These are phyloP conservation scores for Aphrocallistes beatrix DNA, from an alignment of 37 sponge, comb jelly and placozoan species.

Conservation along the genomic window DNA sequence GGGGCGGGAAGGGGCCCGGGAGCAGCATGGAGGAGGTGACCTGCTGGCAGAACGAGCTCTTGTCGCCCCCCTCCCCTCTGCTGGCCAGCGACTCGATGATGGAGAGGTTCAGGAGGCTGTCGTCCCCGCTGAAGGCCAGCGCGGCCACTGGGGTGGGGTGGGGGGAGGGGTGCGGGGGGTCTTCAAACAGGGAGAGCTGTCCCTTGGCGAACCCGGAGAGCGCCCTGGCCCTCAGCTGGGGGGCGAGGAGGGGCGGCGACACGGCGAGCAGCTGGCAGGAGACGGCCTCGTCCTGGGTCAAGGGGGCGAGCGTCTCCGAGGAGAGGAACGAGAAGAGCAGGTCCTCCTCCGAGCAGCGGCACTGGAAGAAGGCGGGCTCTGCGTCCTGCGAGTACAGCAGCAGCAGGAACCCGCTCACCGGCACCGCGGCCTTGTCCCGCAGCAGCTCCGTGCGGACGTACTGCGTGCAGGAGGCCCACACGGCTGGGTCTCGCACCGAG, in stretches of 20 bases:
- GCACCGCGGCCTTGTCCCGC: constrained; percentile 16
- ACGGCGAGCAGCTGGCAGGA: background rate
- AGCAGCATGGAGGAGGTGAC: constrained; percentile 14
- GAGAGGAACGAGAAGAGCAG: constrained; percentile 5
- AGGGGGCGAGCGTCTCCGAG: background rate
- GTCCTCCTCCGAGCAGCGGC: background rate
- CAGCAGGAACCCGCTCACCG: background rate
- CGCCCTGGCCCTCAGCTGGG: background rate
- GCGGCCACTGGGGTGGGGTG: background rate
- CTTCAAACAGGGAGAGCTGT: background rate
- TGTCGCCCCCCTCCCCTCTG: background rate
- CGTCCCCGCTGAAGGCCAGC: background rate
- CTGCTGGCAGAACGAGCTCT: background rate
- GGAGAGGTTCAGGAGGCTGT: constrained; percentile 9
- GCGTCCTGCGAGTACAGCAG: background rate
- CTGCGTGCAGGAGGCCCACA: constrained; percentile 53
- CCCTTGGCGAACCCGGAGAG: background rate
- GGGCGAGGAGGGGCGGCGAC: background rate
- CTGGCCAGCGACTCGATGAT: background rate
- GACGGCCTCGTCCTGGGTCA: background rate
- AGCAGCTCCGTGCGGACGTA: constrained; percentile 25
- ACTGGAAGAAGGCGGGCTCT: background rate
- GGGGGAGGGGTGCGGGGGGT: background rate
- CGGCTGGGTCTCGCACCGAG: constrained; percentile 39
- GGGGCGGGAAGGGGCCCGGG: background rate